Evolutionary conservation across 2,113 vertebrate genomes (phyloP).

Genomic region (Urocitellus parryii): DNA sequence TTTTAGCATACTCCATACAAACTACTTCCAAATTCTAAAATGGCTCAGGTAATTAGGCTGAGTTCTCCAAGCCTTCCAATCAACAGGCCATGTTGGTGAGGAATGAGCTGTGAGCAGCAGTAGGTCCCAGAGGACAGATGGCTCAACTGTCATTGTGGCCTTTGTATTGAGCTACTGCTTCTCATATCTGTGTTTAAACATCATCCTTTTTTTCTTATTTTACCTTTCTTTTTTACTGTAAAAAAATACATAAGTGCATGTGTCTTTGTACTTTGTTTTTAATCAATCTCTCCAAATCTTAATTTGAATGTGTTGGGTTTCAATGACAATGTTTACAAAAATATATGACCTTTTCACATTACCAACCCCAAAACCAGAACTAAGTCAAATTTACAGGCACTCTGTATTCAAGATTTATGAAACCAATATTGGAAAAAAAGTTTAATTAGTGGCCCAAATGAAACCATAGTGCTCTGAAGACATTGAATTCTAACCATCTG

Average conservation of each 20-base stretch:
- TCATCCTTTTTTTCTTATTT: background rate
- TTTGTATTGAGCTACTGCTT: fast-evolving
- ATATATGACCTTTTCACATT: background rate
- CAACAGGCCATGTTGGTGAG: fast-evolving
- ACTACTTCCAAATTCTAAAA: background rate
- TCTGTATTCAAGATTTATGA: background rate
- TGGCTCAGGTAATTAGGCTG: background rate
- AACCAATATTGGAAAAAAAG: background rate
- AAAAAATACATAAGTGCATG: no score
- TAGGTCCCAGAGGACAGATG: fast-evolving
- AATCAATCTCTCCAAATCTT: background rate
- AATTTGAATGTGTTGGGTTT: background rate
- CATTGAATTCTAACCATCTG: background rate
- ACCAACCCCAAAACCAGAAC: background rate
- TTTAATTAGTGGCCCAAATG: background rate
- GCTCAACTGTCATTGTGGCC: fast-evolving
- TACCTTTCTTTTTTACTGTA: background rate
- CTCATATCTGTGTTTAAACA: background rate
- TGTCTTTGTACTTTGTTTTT: background rate
- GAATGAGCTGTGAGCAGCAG: no score
- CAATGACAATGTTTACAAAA: background rate
- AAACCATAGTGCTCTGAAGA: background rate
- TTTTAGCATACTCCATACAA: background rate
- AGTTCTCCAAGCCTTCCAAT: background rate
- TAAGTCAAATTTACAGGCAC: no score